Base-by-base conservation (phyloP, 2,888 invertebrate genomes). In the Oligia strigilis region DNA sequence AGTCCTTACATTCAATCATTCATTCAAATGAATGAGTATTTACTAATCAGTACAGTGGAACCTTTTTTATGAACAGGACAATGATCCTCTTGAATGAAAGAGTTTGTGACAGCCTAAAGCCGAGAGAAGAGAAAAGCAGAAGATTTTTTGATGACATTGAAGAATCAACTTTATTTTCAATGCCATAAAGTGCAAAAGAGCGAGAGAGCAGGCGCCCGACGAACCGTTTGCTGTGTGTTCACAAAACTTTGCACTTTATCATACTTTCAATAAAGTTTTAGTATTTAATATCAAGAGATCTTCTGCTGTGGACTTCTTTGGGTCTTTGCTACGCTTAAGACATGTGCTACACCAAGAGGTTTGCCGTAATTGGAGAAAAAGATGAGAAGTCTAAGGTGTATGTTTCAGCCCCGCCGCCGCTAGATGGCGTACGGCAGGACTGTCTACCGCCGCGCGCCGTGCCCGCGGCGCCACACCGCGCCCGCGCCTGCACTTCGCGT, bases 41-140 rank as follows among this genome's bases (percentile, higher is more conserved):
- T 71, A 46, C 3, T 72, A 43, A n/a, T 65, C 14, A 71, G 17
- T 64, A 71, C 76, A 82, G 40, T 74, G 86, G 52, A 85, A 82
- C 86, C 74, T 67, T 73, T 62, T 14, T 70, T 70, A 70, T 70
- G 52, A 40, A 69, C 36, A 46, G 40, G 11, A n/a, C 29, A 43
- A 14, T 60, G 8, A 52, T 19, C 43, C 3, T 49, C 29, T 65
- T 49, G 29, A 70, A 46, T 64, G 5, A 55, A 23, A 62, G 17
- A 58, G 13, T 65, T 58, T 58, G 4, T 17, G n/a, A 23, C 8
- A 58, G 23, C 52, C 0, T 4, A 62, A 23, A 17, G 36, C 13
- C 1, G 3, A 70, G 1, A 43, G 17, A 11, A 69, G 4, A 1
- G n/a, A 2, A 46, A 8, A 62, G 1, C 5, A 58, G 13, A 43